Percentiles rank a stretch among this genome's conserved stretches.
Conservation (phyloP, 2,888 invertebrate genomes). For the Polymixis flavicincta region DNA sequence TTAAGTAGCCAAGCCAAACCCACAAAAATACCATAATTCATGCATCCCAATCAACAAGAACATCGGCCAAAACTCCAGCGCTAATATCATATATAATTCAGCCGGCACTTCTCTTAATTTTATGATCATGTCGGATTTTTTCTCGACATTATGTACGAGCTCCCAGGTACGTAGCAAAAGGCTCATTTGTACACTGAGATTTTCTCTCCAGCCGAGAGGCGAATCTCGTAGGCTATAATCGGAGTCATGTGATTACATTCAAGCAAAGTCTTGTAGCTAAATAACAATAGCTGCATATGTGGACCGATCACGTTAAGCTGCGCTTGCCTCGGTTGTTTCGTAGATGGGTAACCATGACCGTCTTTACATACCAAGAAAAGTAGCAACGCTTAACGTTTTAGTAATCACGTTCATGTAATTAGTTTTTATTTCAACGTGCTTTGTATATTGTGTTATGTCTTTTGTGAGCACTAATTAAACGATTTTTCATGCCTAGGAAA, state of each 20-base stretch:
- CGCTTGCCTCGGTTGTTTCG: no score
- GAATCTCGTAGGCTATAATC: background rate
- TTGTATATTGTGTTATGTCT: no score
- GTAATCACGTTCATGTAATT: no score
- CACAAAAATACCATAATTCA: slow-evolving; percentile 15
- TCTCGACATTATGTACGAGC: slow-evolving; percentile 44
- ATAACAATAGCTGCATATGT: no score
- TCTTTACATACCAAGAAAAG: no score
- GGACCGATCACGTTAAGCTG: no score
- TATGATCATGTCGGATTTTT: slow-evolving; percentile 62
- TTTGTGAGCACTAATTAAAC: no score
- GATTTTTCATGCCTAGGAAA: no score
- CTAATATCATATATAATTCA: slow-evolving; percentile 52
- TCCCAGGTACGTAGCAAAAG: slow-evolving; percentile 22
- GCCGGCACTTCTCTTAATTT: slow-evolving; percentile 56
- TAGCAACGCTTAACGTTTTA: no score
- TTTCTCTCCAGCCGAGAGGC: background rate
- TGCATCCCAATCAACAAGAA: slow-evolving; percentile 41
- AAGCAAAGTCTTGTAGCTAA: no score
- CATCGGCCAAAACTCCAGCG: slow-evolving; percentile 23
- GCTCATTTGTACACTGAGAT: background rate
- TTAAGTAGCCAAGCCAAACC: background rate
- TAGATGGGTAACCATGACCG: no score
- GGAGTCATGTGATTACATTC: background rate
- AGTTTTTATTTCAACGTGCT: no score